Evolutionary conservation across 2,113 vertebrate species (phyloP).

Genomic region (Mobula birostris): DNA sequence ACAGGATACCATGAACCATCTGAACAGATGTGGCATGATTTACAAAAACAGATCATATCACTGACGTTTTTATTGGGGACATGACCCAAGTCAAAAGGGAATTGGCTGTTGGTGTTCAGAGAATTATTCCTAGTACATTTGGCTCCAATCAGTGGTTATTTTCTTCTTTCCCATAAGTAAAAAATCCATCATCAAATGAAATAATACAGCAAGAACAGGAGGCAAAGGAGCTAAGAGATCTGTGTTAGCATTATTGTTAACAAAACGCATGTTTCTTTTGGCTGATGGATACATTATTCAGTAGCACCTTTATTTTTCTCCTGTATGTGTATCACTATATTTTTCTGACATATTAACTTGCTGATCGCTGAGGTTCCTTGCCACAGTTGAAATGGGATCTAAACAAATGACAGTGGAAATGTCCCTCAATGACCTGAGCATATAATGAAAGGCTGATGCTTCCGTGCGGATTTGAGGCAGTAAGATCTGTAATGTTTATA

Average conservation of each 20-base stretch:
- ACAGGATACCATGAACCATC: background rate
- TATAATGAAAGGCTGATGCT: background rate
- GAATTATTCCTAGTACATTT: background rate
- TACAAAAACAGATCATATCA: background rate
- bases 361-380: background rate
- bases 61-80: background rate
- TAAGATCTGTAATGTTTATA: background rate
- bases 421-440: background rate
- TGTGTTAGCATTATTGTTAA: background rate
- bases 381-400: background rate
- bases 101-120: background rate
- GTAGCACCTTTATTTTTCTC: background rate
- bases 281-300: background rate
- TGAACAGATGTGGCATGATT: background rate
- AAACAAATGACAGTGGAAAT: background rate
- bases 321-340: background rate
- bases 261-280: background rate
- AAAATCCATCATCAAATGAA: constrained; percentile 4
- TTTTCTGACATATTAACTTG: background rate
- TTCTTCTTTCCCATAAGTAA: background rate
- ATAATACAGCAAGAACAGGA: background rate
- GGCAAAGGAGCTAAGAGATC: background rate
- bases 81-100: background rate
- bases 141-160: background rate
- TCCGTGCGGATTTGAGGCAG: background rate